Evolutionary conservation across 2,797 vertebrate species (phyloP), one percentile per base, ranked within the genome.

Genomic region (Euthynnus affinis): DNA sequence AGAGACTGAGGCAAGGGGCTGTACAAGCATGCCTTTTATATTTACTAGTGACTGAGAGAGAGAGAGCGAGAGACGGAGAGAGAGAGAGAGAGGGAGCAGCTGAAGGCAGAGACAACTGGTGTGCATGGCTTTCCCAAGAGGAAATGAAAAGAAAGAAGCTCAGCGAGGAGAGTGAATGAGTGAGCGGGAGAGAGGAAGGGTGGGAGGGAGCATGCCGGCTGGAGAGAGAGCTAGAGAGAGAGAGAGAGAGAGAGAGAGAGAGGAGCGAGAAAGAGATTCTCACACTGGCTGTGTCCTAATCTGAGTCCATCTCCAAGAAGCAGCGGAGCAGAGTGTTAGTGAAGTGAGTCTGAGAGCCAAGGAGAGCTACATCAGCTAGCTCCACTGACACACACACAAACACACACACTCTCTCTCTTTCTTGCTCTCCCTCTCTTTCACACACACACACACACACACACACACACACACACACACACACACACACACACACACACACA

Each of bases 11-110:
- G 91, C 91, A 86, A 93, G 92, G 88, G 92, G 92, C 93, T 94
- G 89, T 94, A 96, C 95, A 96, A 95, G 94, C 94, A 95, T 93
- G 94, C 94, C 95, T 96, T 95, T 96, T 96, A 96, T 96, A 96
- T 96, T 95, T 96, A 95, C 94, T 94, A 95, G 94, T 92, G 91
- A 93, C 91, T 92, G 85, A 80, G 89, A 86, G 80, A 55, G 85
- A 58, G 89, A 68, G 89, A 69, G 88, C 58, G 82, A 75, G 83
- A 67, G 83, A 77, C 82, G 62, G 85, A 66, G 74, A 56, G 90
- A 57, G 88, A 80, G 85, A 66, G 68, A 56, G 90, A 57, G 88
- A 80, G 90, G 62, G 92, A 89, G 89, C 89, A 93, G 93, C 92
- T 93, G 91, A 91, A 91, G 92, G 90, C 92, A 93, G 92, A 93